Conservation (phyloP, 1,140 invertebrate genomes). For the Ceratina calcarata region DNA sequence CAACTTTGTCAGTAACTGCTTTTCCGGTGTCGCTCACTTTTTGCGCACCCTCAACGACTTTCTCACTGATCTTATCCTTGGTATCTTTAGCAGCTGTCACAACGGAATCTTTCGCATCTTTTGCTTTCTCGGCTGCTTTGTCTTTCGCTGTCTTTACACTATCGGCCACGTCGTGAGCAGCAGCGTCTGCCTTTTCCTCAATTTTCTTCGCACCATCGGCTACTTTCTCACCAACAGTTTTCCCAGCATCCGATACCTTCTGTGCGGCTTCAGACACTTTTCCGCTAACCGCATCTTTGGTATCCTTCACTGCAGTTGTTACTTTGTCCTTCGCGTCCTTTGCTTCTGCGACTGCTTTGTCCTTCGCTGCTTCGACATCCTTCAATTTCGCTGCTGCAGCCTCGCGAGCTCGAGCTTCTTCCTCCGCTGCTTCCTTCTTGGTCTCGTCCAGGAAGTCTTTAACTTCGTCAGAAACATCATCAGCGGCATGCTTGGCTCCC, state of each 20-base stretch:
- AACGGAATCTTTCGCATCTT: neutral
- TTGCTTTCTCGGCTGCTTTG: neutral
- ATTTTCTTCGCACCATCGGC: neutral
- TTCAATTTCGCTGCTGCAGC: constrained; percentile 12
- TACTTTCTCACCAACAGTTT: constrained; percentile 7
- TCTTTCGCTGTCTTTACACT: constrained; percentile 10
- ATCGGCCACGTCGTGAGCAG: constrained; percentile 5
- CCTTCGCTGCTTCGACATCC: constrained; percentile 7
- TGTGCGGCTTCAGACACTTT: constrained; percentile 32
- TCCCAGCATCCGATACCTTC: neutral
- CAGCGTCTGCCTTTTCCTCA: constrained; percentile 18
- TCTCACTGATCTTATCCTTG: constrained; percentile 14
- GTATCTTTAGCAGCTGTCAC: constrained; percentile 3
- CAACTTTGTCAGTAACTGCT: constrained; percentile 10
- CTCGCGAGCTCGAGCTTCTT: constrained; percentile 51
- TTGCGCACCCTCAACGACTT: neutral
- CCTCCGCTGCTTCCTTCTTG: constrained; percentile 60
- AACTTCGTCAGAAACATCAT: constrained; percentile 70
- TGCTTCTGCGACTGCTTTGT: constrained; percentile 25
- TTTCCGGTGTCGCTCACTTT: constrained; percentile 21
- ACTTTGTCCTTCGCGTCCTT: constrained; percentile 22
- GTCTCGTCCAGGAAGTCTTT: constrained; percentile 70
- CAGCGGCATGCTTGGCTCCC: constrained; percentile 66
- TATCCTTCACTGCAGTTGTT: constrained; percentile 19
- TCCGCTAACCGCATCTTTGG: constrained; percentile 1